Evolutionary conservation across 1,140 invertebrate genomes (phyloP).

Genomic region (Drosophila sproati): DNA sequence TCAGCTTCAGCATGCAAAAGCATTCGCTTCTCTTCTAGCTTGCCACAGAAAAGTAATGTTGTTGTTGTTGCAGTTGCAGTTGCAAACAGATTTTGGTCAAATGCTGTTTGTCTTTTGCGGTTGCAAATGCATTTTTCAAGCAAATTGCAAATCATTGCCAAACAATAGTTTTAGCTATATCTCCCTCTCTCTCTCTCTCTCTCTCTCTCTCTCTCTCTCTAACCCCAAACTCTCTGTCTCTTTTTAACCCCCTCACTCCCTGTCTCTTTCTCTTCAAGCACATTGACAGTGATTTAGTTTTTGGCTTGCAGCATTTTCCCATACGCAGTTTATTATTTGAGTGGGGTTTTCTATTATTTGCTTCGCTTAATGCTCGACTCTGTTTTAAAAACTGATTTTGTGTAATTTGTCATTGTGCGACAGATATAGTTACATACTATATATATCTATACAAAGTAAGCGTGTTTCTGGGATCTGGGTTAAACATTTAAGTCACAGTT

Average conservation of each 20-base stretch:
- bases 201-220: conserved; percentile 12
- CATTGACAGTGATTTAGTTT: conserved; percentile 82
- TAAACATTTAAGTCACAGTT: too few relatives aligned
- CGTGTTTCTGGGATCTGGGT: too few relatives aligned
- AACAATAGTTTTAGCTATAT: conserved; percentile 64
- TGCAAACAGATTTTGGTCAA: conserved; percentile 26
- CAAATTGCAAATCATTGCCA: conserved; percentile 83
- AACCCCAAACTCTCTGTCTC: background rate
- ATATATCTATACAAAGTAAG: too few relatives aligned
- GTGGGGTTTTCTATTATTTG: conserved; percentile 12
- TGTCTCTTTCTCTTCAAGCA: conserved; percentile 55
- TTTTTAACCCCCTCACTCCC: conserved; percentile 26
- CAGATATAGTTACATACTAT: too few relatives aligned
- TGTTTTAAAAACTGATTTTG: conserved; percentile 54
- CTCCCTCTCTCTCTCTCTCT: conserved; percentile 42
- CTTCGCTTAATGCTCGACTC: conserved; percentile 63
- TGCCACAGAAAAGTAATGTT: conserved; percentile 23
- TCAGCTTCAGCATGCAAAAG: background rate
- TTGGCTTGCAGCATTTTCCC: conserved; percentile 57
- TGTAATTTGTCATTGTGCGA: conserved; percentile 56
- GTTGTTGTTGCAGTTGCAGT: conserved; percentile 46
- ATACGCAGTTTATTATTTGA: conserved; percentile 67
- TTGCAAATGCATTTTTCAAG: conserved; percentile 81
- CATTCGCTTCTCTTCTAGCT: background rate
- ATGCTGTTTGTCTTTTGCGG: conserved; percentile 72